phyloP scores from a whole-genome alignment of 2,888 invertebrate species.

The Iphiclides podalirius region DNA sequence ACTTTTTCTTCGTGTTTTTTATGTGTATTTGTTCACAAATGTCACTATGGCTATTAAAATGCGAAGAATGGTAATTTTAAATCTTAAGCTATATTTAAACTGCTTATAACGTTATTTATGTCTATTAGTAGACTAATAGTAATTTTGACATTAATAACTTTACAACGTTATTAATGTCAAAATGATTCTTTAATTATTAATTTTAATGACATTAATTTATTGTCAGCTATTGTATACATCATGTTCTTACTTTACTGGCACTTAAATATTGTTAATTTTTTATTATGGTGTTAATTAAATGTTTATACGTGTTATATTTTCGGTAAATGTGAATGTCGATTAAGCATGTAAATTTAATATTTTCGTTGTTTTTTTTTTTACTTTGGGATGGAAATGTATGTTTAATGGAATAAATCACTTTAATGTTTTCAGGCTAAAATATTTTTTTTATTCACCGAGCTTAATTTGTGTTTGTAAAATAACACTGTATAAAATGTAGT shows the following conservation, averaged over 20 bases:
- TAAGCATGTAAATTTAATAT: slow-evolving; percentile 28
- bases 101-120: too few relatives aligned
- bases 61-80: too few relatives aligned
- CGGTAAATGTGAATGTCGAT: slow-evolving; percentile 5
- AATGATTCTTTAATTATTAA: slow-evolving; percentile 1
- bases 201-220: not conserved
- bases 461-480: slow-evolving; percentile 56
- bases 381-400: slow-evolving; percentile 34
- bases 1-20: too few relatives aligned
- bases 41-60: too few relatives aligned
- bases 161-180: too few relatives aligned
- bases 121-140: too few relatives aligned
- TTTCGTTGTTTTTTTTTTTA: slow-evolving; percentile 34
- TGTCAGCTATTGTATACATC: slow-evolving; percentile 1
- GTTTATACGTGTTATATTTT: slow-evolving; percentile 13
- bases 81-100: too few relatives aligned
- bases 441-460: slow-evolving; percentile 68
- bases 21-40: too few relatives aligned
- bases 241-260: slow-evolving; percentile 3
- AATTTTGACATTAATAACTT: too few relatives aligned
- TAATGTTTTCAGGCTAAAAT: slow-evolving; percentile 56
- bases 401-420: slow-evolving; percentile 50
- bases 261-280: slow-evolving; percentile 19
- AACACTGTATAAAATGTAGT: slow-evolving; percentile 64
- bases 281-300: slow-evolving; percentile 15